Base-by-base conservation (phyloP, 2,888 invertebrate genomes). In the Siphonodentalium dalli region DNA sequence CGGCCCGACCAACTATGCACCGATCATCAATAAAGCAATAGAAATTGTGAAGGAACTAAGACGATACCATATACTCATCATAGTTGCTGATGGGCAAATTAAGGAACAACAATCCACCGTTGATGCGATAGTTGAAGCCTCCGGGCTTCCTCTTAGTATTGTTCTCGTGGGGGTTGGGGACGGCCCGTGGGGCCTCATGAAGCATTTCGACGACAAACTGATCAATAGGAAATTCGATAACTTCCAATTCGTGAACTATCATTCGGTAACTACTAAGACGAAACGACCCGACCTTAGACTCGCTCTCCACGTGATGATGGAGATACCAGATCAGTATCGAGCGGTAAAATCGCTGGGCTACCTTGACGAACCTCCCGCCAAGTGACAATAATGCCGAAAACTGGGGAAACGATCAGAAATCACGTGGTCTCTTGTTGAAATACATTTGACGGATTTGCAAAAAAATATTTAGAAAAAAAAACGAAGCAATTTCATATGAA, bases 91-190 rank as follows among this genome's bases (percentile, higher is more conserved):
- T 58, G 85, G 85, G 2, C 84, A 84, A 61, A 82, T 85, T 23
- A 82, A 78, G 2, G 83, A 84, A 52, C 83, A 84, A 54, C 69
- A 76, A 21, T 74, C 77, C 11, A 83, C 84, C 0, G 70, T 83
- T 2, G 72, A 82, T 20, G 83, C 84, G 5, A 83, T 85, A 6
- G 82, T 84, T 0, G 75, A 78, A 28, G 84, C 85, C 1, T 84
- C 84, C n/a, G 69, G 78, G 41, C 77, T 79, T 51, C 83, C 84
- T 7, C 72, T 85, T 35, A 84, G 84, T 38, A 83, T 85, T 54
- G 81, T 84, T 41, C 81, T 84, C 13, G 83, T 85, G 2, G 85
- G 85, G 0, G 84, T 85, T n/a, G 85, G 85, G 3, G 85, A 85
- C 59, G 85, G 85, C 7, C 85, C 85, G 0, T 85, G 85, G 85